Base-by-base conservation (phyloP, 1,140 invertebrate species). In the Plectrocnemia conspersa region DNA sequence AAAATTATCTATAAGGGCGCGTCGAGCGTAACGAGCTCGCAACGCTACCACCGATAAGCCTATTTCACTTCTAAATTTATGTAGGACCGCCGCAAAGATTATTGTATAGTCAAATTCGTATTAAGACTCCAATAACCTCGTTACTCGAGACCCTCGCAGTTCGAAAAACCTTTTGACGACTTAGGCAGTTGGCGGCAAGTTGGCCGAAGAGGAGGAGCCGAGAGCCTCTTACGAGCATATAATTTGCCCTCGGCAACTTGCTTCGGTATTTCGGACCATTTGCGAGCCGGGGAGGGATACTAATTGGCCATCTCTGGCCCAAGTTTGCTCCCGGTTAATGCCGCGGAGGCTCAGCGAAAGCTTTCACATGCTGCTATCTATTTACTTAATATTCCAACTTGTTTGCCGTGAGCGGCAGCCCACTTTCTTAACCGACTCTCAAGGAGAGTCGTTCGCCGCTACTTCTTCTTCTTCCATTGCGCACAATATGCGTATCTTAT, bases 121-220 rank as follows among this genome's bases (percentile, higher is more conserved):
- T 50, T 50, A 50, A 50, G 47, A 29, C 47, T 50, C 25, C 47
- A 50, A 50, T 50, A 50, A 50, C 47, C 33, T 50, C 33, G 33
- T 50, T 50, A 50, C 2, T 7, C 10, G 35, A 35, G 25, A 35
- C 33, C 32, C 33, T 15, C n/a, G n/a, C n/a, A n/a, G n/a, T 23
- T 44, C 41, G 41, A 25, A 44, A 44, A 50, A 13, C 33, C 25
- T 50, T 22, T 9, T 27, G 19, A 27, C 18, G 18, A 47, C 44
- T 47, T 47, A 47, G 25, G 35, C 35, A 16, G 35, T 16, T 16
- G 5, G 23, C n/a, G 16, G 23, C 10, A 19, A 44, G 19, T 27
- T 47, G 24, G 24, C 4, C 24, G 18, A n/a, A n/a, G n/a, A n/a
- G n/a, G n/a, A n/a, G n/a, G n/a, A 15, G 13, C 24, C 24, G n/a